Base-by-base conservation (phyloP, 2,888 invertebrate species). In the Drosophila niveifrons region DNA sequence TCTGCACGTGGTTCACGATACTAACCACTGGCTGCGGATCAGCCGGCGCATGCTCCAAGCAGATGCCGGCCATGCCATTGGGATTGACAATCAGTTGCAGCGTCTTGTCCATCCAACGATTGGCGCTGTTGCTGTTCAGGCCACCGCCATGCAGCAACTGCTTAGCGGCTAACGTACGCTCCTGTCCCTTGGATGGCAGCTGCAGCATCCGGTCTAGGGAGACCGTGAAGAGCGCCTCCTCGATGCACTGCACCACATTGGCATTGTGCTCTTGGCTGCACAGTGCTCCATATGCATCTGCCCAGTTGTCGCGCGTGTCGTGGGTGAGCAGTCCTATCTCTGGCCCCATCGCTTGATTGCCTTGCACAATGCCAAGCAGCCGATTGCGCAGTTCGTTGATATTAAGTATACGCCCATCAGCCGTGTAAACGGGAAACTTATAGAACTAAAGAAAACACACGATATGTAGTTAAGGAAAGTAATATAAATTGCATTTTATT, bases 91-190 rank as follows among this genome's bases (percentile, higher is more conserved):
- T 94, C 89, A 97, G 96, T 96, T 97, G 92, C 71, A 99, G 93
- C 0, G 98, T 98, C 94, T 99, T 99, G 91, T 99, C 98, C 93
- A 96, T 98, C 98, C 98, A 99, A 18, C 98, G 94, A 92, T 99
- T 99, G 46, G 94, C 95, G 13, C 96, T 95, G 92, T 98, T 98
- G 57, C 92, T 90, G 1, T 89, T 79, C 17, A 95, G 93, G 15
- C 97, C 97, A 1, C 95, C 95, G 11, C 98, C 98, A 91, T 98
- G 97, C 72, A 98, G 94, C 74, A 96, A 94, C 90, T 97, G 96
- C 3, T 94, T 93, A 23, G 94, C 95, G 56, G 95, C 94, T 18
- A 94, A 83, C 46, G 91, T 91, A 69, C 93, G 92, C 28, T 93
- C 91, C 44, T 91, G 65, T 36, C 90, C 90, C 4, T 89, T 13